A percentile compares a stretch with the other conserved stretches of the same genome.
Evolutionary conservation across 2,797 vertebrate species (phyloP).

Genomic region (Thamnophis elegans): DNA sequence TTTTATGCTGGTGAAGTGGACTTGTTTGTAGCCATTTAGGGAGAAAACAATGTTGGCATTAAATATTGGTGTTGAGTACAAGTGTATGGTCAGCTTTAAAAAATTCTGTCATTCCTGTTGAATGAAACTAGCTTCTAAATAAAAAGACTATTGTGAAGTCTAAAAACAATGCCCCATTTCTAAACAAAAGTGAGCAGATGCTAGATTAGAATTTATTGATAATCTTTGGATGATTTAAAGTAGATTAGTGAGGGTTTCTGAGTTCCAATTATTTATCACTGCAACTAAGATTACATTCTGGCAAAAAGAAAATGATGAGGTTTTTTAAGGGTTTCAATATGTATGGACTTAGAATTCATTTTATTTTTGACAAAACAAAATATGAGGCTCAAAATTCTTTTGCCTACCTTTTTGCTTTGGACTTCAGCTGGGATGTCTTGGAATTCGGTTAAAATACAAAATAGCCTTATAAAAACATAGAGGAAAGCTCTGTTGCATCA

Average conservation of each 20-base stretch:
- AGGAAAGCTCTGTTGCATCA: not conserved
- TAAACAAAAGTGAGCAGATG: not conserved
- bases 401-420: not conserved
- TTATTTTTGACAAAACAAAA: not conserved
- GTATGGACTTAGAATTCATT: not conserved
- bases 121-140: not conserved
- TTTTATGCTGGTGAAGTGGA: slow-evolving; percentile 11
- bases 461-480: not conserved
- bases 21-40: slow-evolving; percentile 27
- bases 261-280: not conserved
- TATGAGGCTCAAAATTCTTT: not conserved
- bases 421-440: not conserved
- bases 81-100: not conserved
- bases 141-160: not conserved
- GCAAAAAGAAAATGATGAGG: not conserved
- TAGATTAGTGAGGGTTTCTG: not conserved
- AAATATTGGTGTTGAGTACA: not conserved
- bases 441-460: not conserved
- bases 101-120: not conserved
- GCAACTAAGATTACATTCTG: not conserved
- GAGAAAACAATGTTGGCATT: not conserved
- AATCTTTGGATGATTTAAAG: not conserved
- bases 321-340: not conserved
- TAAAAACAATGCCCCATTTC: not conserved
- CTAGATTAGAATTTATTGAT: not conserved